Evolutionary conservation across 1,140 invertebrate species (phyloP).

Genomic region (Anastatus disparis): DNA sequence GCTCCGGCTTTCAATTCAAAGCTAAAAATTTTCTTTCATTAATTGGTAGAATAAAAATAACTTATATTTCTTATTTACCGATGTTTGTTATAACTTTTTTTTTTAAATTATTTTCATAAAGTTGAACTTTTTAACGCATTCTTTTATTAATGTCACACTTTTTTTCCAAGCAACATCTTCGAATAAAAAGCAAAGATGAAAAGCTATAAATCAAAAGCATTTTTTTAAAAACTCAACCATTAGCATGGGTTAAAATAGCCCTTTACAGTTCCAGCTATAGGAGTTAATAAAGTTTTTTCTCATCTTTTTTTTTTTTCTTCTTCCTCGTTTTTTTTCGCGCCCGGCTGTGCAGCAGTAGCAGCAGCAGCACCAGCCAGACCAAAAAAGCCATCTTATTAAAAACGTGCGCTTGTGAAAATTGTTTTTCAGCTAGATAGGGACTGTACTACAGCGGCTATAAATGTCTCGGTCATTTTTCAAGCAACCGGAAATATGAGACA

Average conservation of each 20-base stretch:
- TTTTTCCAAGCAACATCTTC: neutral
- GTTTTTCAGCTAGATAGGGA: slow-evolving; percentile 21
- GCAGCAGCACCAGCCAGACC: no score
- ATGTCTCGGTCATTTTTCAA: neutral
- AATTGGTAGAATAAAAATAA: no score
- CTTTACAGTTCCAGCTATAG: neutral
- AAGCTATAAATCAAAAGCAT: slow-evolving; percentile 33
- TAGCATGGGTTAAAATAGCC: slow-evolving; percentile 20
- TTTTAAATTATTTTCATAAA: no score
- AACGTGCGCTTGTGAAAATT: slow-evolving; percentile 8
- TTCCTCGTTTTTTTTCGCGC: no score
- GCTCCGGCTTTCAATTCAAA: no score
- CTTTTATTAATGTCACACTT: neutral
- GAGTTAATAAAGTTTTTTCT: slow-evolving; percentile 24
- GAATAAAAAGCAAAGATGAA: neutral
- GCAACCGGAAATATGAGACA: no score
- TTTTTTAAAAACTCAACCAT: slow-evolving; percentile 12
- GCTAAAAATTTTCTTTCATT: no score
- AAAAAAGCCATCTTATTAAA: slow-evolving; percentile 23
- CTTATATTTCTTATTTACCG: no score
- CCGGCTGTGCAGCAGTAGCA: no score
- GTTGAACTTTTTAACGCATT: neutral
- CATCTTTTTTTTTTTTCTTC: no score
- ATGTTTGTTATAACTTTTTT: neutral
- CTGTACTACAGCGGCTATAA: no score